Conservation (phyloP, 2,113 vertebrate genomes). For the Chascanopsetta lugubris region DNA sequence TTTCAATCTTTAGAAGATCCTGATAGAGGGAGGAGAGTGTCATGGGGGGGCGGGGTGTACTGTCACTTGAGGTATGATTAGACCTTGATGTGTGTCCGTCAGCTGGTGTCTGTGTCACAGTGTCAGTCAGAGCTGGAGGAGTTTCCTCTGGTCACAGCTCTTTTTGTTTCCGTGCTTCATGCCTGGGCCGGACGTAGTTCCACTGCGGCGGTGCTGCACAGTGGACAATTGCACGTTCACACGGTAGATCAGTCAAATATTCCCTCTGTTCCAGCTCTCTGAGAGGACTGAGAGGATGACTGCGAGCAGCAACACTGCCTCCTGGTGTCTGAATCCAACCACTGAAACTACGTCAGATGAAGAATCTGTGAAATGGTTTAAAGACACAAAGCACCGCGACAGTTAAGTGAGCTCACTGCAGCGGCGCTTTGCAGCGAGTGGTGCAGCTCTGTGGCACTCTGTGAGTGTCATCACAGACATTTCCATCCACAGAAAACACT, state of each 20-base stretch:
- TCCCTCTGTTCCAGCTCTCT: background rate
- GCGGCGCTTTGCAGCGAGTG: slow-evolving; percentile 15
- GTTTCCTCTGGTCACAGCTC: background rate
- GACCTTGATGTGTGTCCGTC: slow-evolving; percentile 30
- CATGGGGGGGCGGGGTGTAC: slow-evolving; percentile 9
- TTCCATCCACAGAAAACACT: slow-evolving; percentile 14
- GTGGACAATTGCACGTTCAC: slow-evolving; percentile 16
- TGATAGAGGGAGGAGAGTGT: slow-evolving; percentile 10
- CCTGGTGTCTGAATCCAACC: slow-evolving; percentile 58
- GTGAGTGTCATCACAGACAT: slow-evolving; percentile 20
- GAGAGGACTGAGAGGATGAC: background rate
- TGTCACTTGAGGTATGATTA: slow-evolving; percentile 63
- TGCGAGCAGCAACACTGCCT: slow-evolving; percentile 72
- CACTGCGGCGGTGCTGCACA: slow-evolving; percentile 27
- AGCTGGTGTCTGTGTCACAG: slow-evolving; percentile 34
- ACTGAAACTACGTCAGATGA: background rate
- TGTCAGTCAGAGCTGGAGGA: slow-evolving; percentile 3
- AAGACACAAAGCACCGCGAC: background rate
- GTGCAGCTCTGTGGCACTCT: background rate
- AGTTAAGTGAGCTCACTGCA: background rate
- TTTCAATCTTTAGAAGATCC: slow-evolving; percentile 54
- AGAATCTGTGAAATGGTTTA: background rate
- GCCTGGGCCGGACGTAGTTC: background rate
- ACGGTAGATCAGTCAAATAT: slow-evolving; percentile 12
- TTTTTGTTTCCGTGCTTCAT: background rate